Evolutionary conservation across 2,797 vertebrate genomes (phyloP).

Genomic region (Eulemur mongoz): DNA sequence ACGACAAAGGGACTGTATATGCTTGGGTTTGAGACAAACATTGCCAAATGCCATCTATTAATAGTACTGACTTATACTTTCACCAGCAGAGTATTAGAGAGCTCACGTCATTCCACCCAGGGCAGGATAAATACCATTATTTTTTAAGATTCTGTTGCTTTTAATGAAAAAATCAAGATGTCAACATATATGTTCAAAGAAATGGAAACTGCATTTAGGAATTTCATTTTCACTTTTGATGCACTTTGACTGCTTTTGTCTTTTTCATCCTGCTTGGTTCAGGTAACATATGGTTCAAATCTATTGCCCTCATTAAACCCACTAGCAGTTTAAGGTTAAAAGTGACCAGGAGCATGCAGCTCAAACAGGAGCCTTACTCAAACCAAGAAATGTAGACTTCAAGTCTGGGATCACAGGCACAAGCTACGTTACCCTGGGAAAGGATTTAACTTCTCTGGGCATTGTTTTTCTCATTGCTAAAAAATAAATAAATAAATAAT

Average conservation of each 20-base stretch:
- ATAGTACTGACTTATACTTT: not conserved
- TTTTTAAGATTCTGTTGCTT: not conserved
- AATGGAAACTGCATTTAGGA: not conserved
- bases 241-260: not conserved
- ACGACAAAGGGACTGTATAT: not conserved
- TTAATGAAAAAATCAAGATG: not conserved
- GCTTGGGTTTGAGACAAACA: not conserved
- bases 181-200: not conserved
- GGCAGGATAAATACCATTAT: not conserved
- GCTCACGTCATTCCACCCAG: not conserved
- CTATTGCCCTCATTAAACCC: not conserved
- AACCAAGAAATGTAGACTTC: not conserved
- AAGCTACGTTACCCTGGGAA: not conserved
- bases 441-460: not conserved
- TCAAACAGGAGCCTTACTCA: not conserved
- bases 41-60: not conserved
- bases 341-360: not conserved
- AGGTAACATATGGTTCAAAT: not conserved
- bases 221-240: not conserved
- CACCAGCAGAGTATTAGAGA: not conserved
- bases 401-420: not conserved
- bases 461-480: not conserved
- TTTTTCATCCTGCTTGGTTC: not conserved
- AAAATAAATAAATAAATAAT: not conserved
- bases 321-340: not conserved